Evolutionary conservation across 2,888 invertebrate species (phyloP).

Genomic region (Drosophila borborema): DNA sequence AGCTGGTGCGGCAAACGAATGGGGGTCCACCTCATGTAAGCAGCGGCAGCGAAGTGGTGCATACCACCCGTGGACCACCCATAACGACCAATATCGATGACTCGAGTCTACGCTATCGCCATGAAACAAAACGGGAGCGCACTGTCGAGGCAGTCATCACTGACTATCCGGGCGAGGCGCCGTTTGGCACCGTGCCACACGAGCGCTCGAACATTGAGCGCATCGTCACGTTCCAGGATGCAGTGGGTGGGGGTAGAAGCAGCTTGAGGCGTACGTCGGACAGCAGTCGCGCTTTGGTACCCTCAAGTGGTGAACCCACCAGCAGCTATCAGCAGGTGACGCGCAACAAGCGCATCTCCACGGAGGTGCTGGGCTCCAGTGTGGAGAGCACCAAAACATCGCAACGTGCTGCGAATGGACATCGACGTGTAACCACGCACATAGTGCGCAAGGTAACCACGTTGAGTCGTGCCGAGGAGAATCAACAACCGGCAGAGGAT

Average conservation of each 20-base stretch:
- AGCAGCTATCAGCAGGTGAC: conserved; percentile 89
- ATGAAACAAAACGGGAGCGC: conserved; percentile 87
- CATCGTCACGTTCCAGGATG: conserved; percentile 82
- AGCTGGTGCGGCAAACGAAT: conserved; percentile 68
- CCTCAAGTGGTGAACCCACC: conserved; percentile 30
- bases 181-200: conserved; percentile 65
- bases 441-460: conserved; percentile 96
- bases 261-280: conserved; percentile 76
- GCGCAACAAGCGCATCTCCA: conserved; percentile 92
- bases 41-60: conserved; percentile 63
- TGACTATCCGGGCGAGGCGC: conserved; percentile 83
- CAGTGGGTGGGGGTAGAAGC: conserved; percentile 47
- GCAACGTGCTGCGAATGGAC: conserved; percentile 91
- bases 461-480: conserved; percentile 93
- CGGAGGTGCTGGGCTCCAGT: conserved; percentile 93
- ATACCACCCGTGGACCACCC: conserved; percentile 86
- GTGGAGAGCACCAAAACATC: conserved; percentile 94
- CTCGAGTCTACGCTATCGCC: conserved; percentile 84
- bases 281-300: conserved; percentile 64
- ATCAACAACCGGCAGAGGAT: conserved; percentile 88
- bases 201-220: conserved; percentile 85
- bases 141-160: conserved; percentile 86
- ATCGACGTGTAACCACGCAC: conserved; percentile 93
- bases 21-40: conserved; percentile 67
- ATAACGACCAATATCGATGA: conserved; percentile 87